A percentile compares a stretch with the other conserved stretches of the same genome.
phyloP scores from a whole-genome alignment of 2,888 invertebrate genomes.

The Gerris lacustris region DNA sequence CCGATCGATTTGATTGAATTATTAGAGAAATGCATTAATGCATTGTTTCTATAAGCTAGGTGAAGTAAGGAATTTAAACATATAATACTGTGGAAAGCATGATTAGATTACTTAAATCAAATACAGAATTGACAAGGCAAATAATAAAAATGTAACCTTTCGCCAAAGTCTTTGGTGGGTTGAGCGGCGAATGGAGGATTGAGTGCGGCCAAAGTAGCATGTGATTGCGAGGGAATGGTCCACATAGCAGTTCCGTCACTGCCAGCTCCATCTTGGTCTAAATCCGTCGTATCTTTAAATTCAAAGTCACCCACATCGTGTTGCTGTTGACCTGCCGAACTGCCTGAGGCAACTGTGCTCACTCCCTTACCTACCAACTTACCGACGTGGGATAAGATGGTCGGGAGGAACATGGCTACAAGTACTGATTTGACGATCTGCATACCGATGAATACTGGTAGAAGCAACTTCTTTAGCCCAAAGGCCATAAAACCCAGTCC shows the following conservation, averaged over 20 bases:
- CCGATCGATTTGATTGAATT: too few relatives aligned
- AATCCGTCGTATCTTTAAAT: conserved; percentile 43
- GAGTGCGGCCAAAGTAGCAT: conserved; percentile 24
- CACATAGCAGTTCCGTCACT: conserved; percentile 28
- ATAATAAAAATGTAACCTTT: not conserved
- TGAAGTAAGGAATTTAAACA: too few relatives aligned
- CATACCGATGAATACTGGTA: conserved; percentile 60
- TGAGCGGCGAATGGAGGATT: conserved; percentile 19
- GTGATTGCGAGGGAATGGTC: conserved; percentile 24
- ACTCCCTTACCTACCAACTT: conserved; percentile 71
- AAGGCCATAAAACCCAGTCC: conserved; percentile 58
- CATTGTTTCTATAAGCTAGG: too few relatives aligned
- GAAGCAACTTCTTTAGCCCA: conserved; percentile 68
- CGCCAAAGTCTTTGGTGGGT: conserved; percentile 15
- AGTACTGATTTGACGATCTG: conserved; percentile 72
- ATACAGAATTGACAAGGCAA: too few relatives aligned
- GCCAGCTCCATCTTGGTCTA: conserved; percentile 26
- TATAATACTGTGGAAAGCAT: too few relatives aligned
- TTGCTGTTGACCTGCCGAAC: conserved; percentile 40
- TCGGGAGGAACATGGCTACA: conserved; percentile 72
- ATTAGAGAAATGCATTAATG: too few relatives aligned
- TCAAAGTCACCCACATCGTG: conserved; percentile 53
- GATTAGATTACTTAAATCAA: too few relatives aligned
- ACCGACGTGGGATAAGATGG: conserved; percentile 67
- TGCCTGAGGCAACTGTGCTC: conserved; percentile 43